Percentiles rank a stretch among this genome's conserved stretches.
phyloP scores from a whole-genome alignment of 64 coral and sea anemone genomes.

The Montipora sp. region DNA sequence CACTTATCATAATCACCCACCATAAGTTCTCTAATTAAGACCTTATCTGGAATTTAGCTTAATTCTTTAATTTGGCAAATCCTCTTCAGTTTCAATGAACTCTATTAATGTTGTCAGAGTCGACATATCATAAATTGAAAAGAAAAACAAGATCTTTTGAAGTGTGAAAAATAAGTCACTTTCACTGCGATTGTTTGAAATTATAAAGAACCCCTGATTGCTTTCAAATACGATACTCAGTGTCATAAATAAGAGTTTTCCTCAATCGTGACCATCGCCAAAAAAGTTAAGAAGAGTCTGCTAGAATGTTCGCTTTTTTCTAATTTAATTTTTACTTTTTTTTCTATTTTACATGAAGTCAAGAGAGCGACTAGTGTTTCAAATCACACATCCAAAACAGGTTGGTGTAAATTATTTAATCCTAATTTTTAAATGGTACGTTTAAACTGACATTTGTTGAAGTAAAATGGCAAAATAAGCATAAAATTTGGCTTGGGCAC shows the following conservation, averaged over 20 bases:
- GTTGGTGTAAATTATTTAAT: slow-evolving; percentile 35
- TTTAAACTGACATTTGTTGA: background rate
- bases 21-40: slow-evolving; percentile 12
- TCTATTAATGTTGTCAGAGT: background rate
- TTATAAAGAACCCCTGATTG: background rate
- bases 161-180: background rate
- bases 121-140: too few relatives aligned
- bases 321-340: background rate
- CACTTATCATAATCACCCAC: slow-evolving; percentile 1
- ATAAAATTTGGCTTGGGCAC: background rate
- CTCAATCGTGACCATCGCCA: too few relatives aligned
- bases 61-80: background rate
- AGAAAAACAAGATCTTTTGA: background rate
- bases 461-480: background rate
- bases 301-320: background rate
- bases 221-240: background rate
- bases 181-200: background rate
- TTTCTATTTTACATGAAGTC: background rate
- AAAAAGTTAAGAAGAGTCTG: background rate
- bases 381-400: slow-evolving; percentile 8
- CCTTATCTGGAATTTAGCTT: background rate
- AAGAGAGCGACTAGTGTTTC: slow-evolving; percentile 4
- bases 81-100: background rate
- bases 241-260: too few relatives aligned
- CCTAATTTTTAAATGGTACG: background rate